phyloP scores from a whole-genome alignment of 2,888 invertebrate species.

The Acanthopleura granulata region DNA sequence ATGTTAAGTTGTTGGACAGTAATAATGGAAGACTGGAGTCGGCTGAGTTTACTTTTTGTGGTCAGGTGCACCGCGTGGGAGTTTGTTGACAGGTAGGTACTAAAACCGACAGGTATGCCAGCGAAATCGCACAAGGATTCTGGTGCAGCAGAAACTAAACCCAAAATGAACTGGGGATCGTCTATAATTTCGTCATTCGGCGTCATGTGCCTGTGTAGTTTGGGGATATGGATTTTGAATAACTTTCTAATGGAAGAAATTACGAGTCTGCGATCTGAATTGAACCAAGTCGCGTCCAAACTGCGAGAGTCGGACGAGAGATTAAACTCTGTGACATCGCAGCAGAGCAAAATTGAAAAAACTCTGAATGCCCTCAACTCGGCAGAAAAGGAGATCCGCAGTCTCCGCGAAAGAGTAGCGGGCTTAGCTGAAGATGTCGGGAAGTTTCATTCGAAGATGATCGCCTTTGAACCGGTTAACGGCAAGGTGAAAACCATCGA shows the following conservation, averaged over 20 bases:
- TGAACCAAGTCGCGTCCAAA: background rate
- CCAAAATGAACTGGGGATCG: background rate
- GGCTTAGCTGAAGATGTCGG: background rate
- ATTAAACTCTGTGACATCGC: background rate
- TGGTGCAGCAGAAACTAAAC: background rate
- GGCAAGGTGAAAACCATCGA: background rate
- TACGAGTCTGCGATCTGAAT: background rate
- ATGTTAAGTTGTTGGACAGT: no score
- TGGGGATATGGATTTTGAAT: constrained; percentile 4
- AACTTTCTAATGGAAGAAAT: constrained; percentile 9
- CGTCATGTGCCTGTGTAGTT: background rate
- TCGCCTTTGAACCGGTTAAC: background rate
- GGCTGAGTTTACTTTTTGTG: no score
- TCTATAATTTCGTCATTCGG: background rate
- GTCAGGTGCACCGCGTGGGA: no score
- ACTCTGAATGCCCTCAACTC: background rate
- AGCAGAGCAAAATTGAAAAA: background rate
- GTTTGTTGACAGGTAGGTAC: no score
- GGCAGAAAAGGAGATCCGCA: background rate
- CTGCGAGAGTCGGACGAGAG: background rate
- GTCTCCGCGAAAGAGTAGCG: background rate
- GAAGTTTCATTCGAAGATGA: background rate
- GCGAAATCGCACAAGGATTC: no score
- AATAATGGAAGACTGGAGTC: no score
- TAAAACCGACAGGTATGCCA: no score